These are phyloP conservation scores for Drosophila suboccidentalis DNA, from an alignment of 2,888 invertebrate genomes.

Conservation along the genomic window DNA sequence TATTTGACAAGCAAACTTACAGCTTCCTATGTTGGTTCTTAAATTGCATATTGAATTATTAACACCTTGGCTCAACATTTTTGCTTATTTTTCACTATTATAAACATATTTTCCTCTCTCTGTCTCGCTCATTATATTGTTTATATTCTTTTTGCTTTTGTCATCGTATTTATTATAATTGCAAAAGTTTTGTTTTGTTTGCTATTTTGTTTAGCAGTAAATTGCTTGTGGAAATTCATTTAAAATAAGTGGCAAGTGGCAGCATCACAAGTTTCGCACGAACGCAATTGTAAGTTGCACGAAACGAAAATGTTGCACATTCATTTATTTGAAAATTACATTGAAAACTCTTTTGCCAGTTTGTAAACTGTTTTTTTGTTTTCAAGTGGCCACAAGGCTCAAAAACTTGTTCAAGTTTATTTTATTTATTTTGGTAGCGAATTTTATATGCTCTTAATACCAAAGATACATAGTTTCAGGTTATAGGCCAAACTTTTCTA, in stretches of 20 bases:
- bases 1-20: conserved; percentile 11
- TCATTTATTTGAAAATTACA: conserved; percentile 42
- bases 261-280: neutral
- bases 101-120: neutral
- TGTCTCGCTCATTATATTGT: conserved; percentile 1
- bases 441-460: conserved; percentile 12
- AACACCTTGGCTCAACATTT: conserved; percentile 28
- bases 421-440: neutral
- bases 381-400: conserved; percentile 26
- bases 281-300: conserved; percentile 23
- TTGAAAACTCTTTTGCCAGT: conserved; percentile 33
- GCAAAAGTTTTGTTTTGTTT: conserved; percentile 30
- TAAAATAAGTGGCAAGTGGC: conserved; percentile 41
- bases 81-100: neutral
- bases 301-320: conserved; percentile 30
- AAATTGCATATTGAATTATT: conserved; percentile 33
- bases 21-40: conserved; percentile 20
- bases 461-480: neutral
- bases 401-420: conserved; percentile 40
- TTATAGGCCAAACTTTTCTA: neutral
- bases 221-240: conserved; percentile 49
- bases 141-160: conserved; percentile 9
- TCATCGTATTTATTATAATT: conserved; percentile 35
- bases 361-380: conserved; percentile 17
- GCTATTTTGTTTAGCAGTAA: conserved; percentile 21